phyloP scores from a whole-genome alignment of 2,797 vertebrate species.

The Numenius phaeopus region DNA sequence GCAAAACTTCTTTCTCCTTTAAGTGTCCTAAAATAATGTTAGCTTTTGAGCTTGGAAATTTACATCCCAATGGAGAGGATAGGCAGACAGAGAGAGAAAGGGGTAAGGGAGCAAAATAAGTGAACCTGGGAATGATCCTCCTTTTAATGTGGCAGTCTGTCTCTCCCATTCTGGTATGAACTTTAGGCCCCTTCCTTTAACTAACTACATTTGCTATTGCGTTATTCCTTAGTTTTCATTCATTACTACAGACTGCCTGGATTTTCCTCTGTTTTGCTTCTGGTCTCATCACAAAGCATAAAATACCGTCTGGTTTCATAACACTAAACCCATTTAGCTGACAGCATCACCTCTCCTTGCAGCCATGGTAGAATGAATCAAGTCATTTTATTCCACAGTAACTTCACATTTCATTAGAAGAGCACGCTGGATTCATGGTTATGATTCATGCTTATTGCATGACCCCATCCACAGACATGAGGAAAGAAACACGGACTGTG shows the following conservation, averaged over 20 bases:
- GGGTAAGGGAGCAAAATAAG: neutral
- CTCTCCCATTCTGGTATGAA: neutral
- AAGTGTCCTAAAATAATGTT: neutral
- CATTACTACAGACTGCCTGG: neutral
- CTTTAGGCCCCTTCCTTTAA: neutral
- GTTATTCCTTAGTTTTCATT: neutral
- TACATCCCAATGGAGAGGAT: neutral
- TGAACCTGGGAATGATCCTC: neutral
- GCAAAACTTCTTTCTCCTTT: neutral
- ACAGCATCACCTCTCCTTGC: neutral
- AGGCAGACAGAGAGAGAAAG: neutral
- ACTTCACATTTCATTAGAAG: neutral
- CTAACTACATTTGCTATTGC: neutral
- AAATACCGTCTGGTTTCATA: neutral
- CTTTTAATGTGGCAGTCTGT: neutral
- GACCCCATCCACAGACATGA: fast-evolving
- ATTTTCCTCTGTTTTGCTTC: neutral
- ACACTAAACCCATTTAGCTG: neutral
- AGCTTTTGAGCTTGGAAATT: neutral
- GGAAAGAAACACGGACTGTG: neutral
- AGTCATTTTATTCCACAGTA: neutral
- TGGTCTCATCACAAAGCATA: neutral
- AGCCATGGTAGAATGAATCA: neutral
- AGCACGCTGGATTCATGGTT: no score
- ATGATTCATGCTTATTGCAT: neutral